Percentiles rank a stretch among this genome's conserved stretches.
Conservation (phyloP, 2,113 vertebrate genomes). For the Rattus rattus region DNA sequence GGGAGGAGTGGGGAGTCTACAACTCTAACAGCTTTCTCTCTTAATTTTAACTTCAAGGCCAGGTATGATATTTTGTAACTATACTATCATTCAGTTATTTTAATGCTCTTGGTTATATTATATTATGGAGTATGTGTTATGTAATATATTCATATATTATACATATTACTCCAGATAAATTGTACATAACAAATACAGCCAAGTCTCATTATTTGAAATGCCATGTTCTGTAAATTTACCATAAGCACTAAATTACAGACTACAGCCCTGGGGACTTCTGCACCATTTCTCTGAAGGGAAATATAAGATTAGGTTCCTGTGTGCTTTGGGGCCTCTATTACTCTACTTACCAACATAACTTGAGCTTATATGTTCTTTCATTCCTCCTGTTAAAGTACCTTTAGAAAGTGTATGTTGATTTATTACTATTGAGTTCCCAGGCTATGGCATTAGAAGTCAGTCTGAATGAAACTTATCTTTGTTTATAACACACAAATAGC, state of each 20-base stretch:
- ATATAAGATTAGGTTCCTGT: not conserved
- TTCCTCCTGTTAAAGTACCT: not conserved
- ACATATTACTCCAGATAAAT: not conserved
- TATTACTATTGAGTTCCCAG: constrained; percentile 30
- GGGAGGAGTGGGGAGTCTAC: not conserved
- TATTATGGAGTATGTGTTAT: not conserved
- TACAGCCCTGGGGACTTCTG: not conserved
- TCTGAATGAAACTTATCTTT: constrained; percentile 23
- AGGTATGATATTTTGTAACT: not conserved
- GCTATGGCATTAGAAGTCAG: not conserved
- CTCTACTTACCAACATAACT: not conserved
- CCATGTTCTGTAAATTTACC: not conserved
- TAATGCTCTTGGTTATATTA: not conserved
- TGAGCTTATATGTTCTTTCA: not conserved
- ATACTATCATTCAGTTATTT: not conserved
- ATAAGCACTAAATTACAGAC: not conserved
- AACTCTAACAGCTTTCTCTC: not conserved
- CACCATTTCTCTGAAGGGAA: not conserved
- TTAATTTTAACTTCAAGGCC: constrained; percentile 7
- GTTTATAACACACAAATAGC: not conserved
- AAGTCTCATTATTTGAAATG: not conserved
- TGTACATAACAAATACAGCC: not conserved
- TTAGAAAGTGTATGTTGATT: constrained; percentile 29
- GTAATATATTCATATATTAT: not conserved
- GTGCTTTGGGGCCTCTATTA: not conserved